phyloP scores from a whole-genome alignment of 1,140 invertebrate species.

The Atta colombica region DNA sequence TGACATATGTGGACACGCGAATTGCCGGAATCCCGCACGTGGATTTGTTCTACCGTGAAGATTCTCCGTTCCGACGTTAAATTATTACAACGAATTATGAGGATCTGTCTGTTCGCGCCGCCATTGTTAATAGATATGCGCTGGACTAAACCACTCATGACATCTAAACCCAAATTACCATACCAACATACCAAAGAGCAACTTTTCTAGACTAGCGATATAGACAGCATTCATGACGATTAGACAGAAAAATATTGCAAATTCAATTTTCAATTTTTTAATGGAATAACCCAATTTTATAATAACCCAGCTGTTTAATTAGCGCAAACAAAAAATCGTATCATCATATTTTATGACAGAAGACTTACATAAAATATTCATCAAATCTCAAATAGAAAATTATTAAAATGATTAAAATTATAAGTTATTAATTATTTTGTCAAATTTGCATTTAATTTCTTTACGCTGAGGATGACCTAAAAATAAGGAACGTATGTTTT shows the following conservation, averaged over 20 bases:
- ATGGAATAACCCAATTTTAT: not conserved
- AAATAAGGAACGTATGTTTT: too few species aligned
- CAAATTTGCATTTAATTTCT: too few species aligned
- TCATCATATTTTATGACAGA: not conserved
- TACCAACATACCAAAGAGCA: constrained; percentile 1
- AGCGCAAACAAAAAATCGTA: not conserved
- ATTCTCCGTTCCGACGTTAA: constrained; percentile 26
- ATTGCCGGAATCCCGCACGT: constrained; percentile 30
- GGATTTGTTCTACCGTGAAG: constrained; percentile 20
- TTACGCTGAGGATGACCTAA: too few species aligned
- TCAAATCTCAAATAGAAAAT: not conserved
- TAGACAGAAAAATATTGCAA: not conserved
- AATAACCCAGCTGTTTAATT: too few species aligned
- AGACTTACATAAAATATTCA: not conserved
- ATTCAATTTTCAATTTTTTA: not conserved
- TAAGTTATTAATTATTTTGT: too few species aligned
- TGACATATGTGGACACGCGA: constrained; percentile 23
- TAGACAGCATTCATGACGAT: not conserved
- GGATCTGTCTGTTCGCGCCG: not conserved
- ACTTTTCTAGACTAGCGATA: not conserved
- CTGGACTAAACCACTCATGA: constrained; percentile 7
- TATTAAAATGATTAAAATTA: too few species aligned
- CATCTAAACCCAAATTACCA: constrained; percentile 13
- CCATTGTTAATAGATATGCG: constrained; percentile 22
- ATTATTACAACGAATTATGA: constrained; percentile 31